Conservation (phyloP, 2,797 vertebrate species). For the Lepilemur ruficaudatus region DNA sequence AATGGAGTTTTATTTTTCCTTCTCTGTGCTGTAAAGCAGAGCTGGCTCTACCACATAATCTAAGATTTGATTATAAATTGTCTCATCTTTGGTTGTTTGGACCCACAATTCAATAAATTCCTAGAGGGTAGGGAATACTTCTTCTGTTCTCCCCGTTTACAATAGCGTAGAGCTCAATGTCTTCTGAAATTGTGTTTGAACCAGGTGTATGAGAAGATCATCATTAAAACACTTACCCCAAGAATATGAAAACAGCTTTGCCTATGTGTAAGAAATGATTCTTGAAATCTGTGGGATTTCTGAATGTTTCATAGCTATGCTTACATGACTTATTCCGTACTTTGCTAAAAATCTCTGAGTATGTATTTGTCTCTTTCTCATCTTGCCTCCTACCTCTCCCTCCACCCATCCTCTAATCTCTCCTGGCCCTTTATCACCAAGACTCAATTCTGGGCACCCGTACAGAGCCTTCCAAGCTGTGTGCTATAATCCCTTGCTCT, state of each 20-base stretch:
- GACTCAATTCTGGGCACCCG: background rate
- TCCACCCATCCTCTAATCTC: background rate
- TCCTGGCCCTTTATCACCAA: background rate
- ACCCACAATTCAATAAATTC: background rate
- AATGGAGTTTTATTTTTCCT: background rate
- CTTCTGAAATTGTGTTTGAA: constrained; percentile 38
- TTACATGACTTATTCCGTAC: background rate
- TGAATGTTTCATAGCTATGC: background rate
- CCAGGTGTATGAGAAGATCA: background rate
- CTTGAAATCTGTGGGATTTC: constrained; percentile 39
- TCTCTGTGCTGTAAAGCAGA: background rate
- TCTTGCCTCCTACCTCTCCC: background rate
- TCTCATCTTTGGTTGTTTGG: background rate
- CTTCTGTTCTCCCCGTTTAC: background rate
- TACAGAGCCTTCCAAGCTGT: background rate
- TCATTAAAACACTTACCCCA: background rate
- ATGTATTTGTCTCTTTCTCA: background rate
- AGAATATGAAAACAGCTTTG: constrained; percentile 34
- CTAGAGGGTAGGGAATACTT: background rate
- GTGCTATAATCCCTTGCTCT: background rate
- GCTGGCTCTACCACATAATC: background rate
- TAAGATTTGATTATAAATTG: background rate
- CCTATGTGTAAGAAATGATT: background rate
- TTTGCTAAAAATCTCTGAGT: background rate
- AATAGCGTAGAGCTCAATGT: background rate